Base-by-base conservation (phyloP, 2,888 invertebrate species). In the Spilosoma lubricipeda region DNA sequence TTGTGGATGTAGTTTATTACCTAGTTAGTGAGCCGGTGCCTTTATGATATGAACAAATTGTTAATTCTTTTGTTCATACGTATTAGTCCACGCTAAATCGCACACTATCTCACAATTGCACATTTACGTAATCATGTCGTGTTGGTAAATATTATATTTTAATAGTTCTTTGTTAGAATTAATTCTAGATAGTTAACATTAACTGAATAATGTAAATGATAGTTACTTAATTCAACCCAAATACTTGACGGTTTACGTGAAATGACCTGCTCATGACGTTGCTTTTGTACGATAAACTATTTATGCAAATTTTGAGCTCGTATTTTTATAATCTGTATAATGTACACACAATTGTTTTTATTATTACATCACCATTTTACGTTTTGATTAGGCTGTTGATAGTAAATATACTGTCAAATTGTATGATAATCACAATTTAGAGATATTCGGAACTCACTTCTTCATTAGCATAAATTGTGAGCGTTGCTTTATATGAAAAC, bases 51-150 rank as follows among this genome's bases (percentile, higher is more conserved):
- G 74, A 67, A 71, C 45, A 75, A 66, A 75, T 79, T 77, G 77
- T 76, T 82, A 81, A 86, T 86, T 86, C 83, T 85, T 86, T 89
- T 88, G 86, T 87, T 86, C 81, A 76, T 71, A 80, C 45, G 70
- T 74, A 79, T 81, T 82, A 81, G 82, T 82, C 77, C 80, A 80
- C 75, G 78, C 75, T 81, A 83, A 77, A 86, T 85, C 85, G 77
- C 73, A 77, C 82, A 76, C 82, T 75, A 74, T 87, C 88, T 80
- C 88, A 88, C 86, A 80, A 67, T 63, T 63, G 76, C 71, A 20
- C 56, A 69, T 80, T 84, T 84, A 80, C 86, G 81, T 79, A 86
- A 87, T 48, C 70, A 70, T 76, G 75, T 80, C 82, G 74, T 74
- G 82, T 86, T 80, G 77, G 77, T 80, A 79, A 82, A 83, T 84